phyloP scores from a whole-genome alignment of 1,140 invertebrate species.

The Leptoteleia sp. region DNA sequence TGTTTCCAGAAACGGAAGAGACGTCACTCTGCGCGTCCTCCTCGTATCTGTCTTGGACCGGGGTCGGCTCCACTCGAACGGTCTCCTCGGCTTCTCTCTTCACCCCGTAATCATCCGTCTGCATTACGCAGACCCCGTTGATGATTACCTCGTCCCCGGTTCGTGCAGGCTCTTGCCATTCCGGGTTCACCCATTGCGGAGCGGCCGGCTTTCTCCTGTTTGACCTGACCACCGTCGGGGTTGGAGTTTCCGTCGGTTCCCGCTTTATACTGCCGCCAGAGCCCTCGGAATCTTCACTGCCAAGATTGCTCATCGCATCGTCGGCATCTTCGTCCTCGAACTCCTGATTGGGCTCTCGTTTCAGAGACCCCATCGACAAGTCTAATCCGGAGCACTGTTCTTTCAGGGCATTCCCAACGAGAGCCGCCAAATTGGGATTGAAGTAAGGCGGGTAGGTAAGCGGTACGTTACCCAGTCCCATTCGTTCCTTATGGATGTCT shows the following conservation, averaged over 20 bases:
- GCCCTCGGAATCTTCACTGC: conserved; percentile 87
- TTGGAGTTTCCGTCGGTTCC: conserved; percentile 83
- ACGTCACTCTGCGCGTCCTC: conserved; percentile 83
- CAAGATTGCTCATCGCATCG: conserved; percentile 88
- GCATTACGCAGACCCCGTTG: conserved; percentile 95
- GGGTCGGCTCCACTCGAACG: conserved; percentile 86
- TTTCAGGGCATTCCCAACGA: conserved; percentile 85
- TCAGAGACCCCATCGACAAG: conserved; percentile 88
- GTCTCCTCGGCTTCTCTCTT: conserved; percentile 85
- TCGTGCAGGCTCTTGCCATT: conserved; percentile 87
- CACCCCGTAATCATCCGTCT: conserved; percentile 86
- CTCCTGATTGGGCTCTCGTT: conserved; percentile 87
- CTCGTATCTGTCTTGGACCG: conserved; percentile 83
- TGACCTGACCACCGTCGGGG: conserved; percentile 82
- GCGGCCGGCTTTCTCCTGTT: conserved; percentile 94
- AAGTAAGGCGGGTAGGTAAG: conserved; percentile 89
- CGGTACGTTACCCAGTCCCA: conserved; percentile 87
- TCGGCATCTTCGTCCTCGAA: conserved; percentile 88
- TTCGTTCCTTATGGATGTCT: conserved; percentile 91
- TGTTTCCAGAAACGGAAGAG: conserved; percentile 80
- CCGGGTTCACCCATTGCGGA: conserved; percentile 98
- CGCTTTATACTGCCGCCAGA: conserved; percentile 79
- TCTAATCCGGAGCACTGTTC: conserved; percentile 90
- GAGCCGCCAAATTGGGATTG: conserved; percentile 87
- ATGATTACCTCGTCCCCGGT: conserved; percentile 91